Conservation (phyloP, 2,113 vertebrate genomes). For the Polypterus senegalus region DNA sequence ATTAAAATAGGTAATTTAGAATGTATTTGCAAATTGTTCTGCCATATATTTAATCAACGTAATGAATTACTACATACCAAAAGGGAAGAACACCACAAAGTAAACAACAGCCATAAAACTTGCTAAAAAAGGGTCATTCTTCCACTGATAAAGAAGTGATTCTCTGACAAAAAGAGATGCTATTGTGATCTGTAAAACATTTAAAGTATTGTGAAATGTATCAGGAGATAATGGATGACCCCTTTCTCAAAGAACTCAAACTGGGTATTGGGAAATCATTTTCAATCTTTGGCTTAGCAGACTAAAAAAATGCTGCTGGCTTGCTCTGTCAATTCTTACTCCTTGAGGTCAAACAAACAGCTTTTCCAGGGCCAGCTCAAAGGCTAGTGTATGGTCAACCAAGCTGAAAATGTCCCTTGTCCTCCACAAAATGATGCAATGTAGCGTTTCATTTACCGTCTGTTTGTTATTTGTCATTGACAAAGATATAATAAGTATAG, state of each 20-base stretch:
- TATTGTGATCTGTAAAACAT: slow-evolving; percentile 55
- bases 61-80: too few species aligned
- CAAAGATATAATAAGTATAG: slow-evolving; percentile 56
- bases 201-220: slow-evolving; percentile 52
- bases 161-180: slow-evolving; percentile 37
- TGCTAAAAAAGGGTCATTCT: slow-evolving; percentile 10
- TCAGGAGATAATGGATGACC: slow-evolving; percentile 64
- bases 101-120: too few species aligned
- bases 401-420: slow-evolving; percentile 65
- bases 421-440: slow-evolving; percentile 60
- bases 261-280: slow-evolving; percentile 61
- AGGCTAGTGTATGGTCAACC: slow-evolving; percentile 49
- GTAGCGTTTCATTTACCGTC: slow-evolving; percentile 56
- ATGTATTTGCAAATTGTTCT: too few species aligned
- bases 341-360: slow-evolving; percentile 67
- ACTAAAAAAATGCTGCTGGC: slow-evolving; percentile 58
- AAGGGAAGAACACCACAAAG: too few species aligned
- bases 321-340: slow-evolving; percentile 66
- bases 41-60: too few species aligned
- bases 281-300: slow-evolving; percentile 65
- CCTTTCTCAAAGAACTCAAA: slow-evolving; percentile 55
- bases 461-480: slow-evolving; percentile 63
- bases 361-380: slow-evolving; percentile 52
- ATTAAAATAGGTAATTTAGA: too few species aligned
- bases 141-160: slow-evolving; percentile 48